Conservation (phyloP, 1,140 invertebrate genomes). For the Drosophila quadrilineata region DNA sequence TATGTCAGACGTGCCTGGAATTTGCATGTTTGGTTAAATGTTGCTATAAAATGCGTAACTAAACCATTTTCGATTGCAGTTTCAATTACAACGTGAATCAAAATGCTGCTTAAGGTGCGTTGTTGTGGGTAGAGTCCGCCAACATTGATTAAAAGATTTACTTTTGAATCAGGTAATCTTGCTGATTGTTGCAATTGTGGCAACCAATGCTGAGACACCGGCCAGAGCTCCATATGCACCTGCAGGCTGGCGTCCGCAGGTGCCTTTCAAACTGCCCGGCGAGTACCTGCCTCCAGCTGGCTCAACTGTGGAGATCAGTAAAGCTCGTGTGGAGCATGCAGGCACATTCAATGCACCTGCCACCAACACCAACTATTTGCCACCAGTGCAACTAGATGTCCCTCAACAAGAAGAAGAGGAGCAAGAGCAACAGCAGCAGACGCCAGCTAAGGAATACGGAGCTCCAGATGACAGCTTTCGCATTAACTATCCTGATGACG, state of each 20-base stretch:
- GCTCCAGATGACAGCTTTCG: slow-evolving; percentile 43
- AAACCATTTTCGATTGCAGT: slow-evolving; percentile 42
- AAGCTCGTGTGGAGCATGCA: slow-evolving; percentile 51
- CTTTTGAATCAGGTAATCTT: slow-evolving; percentile 16
- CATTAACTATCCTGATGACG: slow-evolving; percentile 62
- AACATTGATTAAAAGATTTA: neutral
- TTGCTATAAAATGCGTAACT: slow-evolving; percentile 56
- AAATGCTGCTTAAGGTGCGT: slow-evolving; percentile 58
- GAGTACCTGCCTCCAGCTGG: slow-evolving; percentile 23
- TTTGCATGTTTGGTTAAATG: slow-evolving; percentile 38
- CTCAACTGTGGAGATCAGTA: slow-evolving; percentile 52
- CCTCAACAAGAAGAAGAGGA: slow-evolving; percentile 5
- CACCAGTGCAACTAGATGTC: slow-evolving; percentile 10
- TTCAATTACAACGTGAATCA: slow-evolving; percentile 26
- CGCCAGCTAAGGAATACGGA: slow-evolving; percentile 49
- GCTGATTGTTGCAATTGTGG: neutral
- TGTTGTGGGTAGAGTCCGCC: neutral
- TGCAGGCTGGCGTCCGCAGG: slow-evolving; percentile 62
- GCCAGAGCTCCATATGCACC: slow-evolving; percentile 55
- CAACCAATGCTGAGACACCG: slow-evolving; percentile 1
- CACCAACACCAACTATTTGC: slow-evolving; percentile 11
- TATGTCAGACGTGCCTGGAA: slow-evolving; percentile 37
- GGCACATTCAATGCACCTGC: slow-evolving; percentile 23
- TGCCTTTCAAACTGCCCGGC: slow-evolving; percentile 59
- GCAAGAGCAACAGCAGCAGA: neutral